Conservation (phyloP, 1,140 invertebrate genomes). For the Eubasilissa regina region DNA sequence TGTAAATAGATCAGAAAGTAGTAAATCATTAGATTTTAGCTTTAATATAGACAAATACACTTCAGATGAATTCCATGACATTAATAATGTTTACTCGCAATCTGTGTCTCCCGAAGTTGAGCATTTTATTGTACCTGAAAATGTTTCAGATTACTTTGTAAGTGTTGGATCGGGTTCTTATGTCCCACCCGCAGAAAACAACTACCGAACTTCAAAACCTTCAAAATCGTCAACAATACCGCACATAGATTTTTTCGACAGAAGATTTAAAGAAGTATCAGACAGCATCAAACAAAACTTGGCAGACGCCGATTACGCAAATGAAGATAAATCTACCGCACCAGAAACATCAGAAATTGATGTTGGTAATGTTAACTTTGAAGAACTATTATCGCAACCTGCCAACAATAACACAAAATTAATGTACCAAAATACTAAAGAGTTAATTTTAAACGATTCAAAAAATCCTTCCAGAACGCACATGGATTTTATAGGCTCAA, state of each 20-base stretch:
- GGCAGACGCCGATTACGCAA: conserved; percentile 48
- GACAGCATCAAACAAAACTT: conserved; percentile 57
- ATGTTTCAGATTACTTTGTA: conserved; percentile 56
- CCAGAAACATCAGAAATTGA: not conserved
- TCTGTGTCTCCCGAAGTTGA: conserved; percentile 56
- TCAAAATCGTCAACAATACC: conserved; percentile 42
- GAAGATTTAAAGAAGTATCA: conserved; percentile 55
- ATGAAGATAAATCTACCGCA: conserved; percentile 35
- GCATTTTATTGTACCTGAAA: conserved; percentile 58
- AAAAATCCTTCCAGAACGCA: conserved; percentile 43
- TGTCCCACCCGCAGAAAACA: conserved; percentile 24
- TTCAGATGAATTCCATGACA: conserved; percentile 57
- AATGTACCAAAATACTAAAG: conserved; percentile 57
- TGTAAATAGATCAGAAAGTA: conserved; percentile 44
- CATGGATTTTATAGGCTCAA: conserved; percentile 42
- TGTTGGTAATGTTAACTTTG: conserved; percentile 46
- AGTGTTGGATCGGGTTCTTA: conserved; percentile 48
- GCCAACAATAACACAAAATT: conserved; percentile 53
- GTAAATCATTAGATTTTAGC: conserved; percentile 47
- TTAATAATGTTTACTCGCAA: conserved; percentile 59
- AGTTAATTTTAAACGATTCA: conserved; percentile 46
- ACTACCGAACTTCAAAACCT: conserved; percentile 4
- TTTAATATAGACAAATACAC: conserved; percentile 60
- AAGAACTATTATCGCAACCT: conserved; percentile 49
- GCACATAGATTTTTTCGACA: conserved; percentile 52